Evolutionary conservation across 2,113 vertebrate genomes (phyloP), one percentile per base, ranked within the genome.

Genomic region (Alces alces): DNA sequence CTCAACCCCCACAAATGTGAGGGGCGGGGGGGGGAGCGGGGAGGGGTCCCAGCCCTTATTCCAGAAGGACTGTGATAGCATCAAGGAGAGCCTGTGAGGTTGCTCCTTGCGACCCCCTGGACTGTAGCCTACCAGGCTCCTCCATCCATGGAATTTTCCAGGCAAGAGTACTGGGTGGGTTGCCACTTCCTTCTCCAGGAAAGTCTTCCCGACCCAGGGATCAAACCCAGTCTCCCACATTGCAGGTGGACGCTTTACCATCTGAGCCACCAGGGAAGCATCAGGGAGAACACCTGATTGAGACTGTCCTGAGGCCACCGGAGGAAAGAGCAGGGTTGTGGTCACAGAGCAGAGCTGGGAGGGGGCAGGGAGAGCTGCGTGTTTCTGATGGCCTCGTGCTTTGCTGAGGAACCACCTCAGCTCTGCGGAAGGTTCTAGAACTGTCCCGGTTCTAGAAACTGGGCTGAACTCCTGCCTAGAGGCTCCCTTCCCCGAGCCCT

Each of bases 351-450:
- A 17, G 6, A 17, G 70, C 25, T 28, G 85, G 73, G 58, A 80
- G 7, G 28, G 4, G 9, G 6, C 13, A 21, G 73, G 47, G 23
- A 12, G 6, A 14, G 10, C 19, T n/a, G 15, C 1, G 3, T 36
- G 36, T 15, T 66, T 57, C 47, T 12, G 52, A 47, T 5, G 33
- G 21, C 39, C 45, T 27, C 0, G 6, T 14, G 33, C 39, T 60
- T 61, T 36, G 12, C 14, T 33, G 8, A 83, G 90, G 58, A 16
- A 10, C 30, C 30, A 76, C 12, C 58, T 47, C 36, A 25, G 76
- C 47, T 15, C 58, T 30, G 30, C 0, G 0, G 57, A 47, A 80
- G 47, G 16, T 3, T 28, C 30, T 39, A 55, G 36, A 28, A 27
- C 25, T 17, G 55, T 33, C 17, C 6, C 0, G 2, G 8, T 60